These are phyloP conservation scores for rat (Rattus norvegicus) DNA, from an alignment of 2,113 vertebrate genomes.

Conservation along the genomic window GRCr8 NC_086021.1:87952001-87952500, in stretches of 20 bases:
- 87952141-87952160: slow-evolving; percentile 77
- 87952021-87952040: not conserved
- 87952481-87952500: slow-evolving; percentile 36
- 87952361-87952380: slow-evolving; percentile 62
- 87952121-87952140: slow-evolving; percentile 71
- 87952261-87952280: slow-evolving; percentile 83
- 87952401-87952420: slow-evolving; percentile 43
- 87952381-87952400: slow-evolving; percentile 59
- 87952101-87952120: slow-evolving; percentile 65
- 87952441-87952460: slow-evolving; percentile 42
- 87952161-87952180: slow-evolving; percentile 81
- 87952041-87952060: slow-evolving; percentile 50
- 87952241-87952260: slow-evolving; percentile 82
- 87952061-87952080: slow-evolving; percentile 72
- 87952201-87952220: slow-evolving; percentile 82
- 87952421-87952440: slow-evolving; percentile 23
- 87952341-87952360: slow-evolving; percentile 71
- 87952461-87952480: not conserved
- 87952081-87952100: slow-evolving; percentile 55
- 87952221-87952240: slow-evolving; percentile 79
- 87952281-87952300: slow-evolving; percentile 73
- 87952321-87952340: slow-evolving; percentile 61
- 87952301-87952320: slow-evolving; percentile 66
- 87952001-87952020: not conserved
- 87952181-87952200: slow-evolving; percentile 83